Evolutionary conservation across 2,797 vertebrate species (phyloP).

Genomic region (Aphelocoma californica): DNA sequence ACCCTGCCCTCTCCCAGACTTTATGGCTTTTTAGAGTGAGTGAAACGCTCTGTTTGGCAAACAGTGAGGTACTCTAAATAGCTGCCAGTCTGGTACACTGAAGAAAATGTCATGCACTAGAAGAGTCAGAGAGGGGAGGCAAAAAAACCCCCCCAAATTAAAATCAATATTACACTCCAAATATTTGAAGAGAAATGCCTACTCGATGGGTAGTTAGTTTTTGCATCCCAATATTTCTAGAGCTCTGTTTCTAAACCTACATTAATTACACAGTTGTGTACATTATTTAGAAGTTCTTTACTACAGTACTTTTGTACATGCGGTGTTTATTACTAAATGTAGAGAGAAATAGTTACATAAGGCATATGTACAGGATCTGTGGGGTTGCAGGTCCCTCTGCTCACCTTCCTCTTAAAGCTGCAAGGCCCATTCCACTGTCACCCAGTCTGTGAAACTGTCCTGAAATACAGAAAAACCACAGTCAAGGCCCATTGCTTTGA

Average conservation of each 20-base stretch:
- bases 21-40: slow-evolving; percentile 79
- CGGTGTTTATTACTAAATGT: slow-evolving; percentile 81
- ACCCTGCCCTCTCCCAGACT: slow-evolving; percentile 60
- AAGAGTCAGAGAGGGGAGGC: neutral
- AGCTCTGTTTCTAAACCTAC: slow-evolving; percentile 77
- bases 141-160: neutral
- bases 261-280: slow-evolving; percentile 82
- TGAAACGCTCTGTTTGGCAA: slow-evolving; percentile 43
- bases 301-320: slow-evolving; percentile 89
- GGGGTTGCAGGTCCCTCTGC: slow-evolving; percentile 48
- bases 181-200: slow-evolving; percentile 63
- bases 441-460: neutral
- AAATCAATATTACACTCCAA: slow-evolving; percentile 23
- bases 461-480: neutral
- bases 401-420: slow-evolving; percentile 54
- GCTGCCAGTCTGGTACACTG: slow-evolving; percentile 66
- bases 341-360: slow-evolving; percentile 86
- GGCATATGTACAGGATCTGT: slow-evolving; percentile 87
- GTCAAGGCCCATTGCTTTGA: neutral
- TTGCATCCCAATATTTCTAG: slow-evolving; percentile 83
- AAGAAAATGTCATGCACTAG: slow-evolving; percentile 65
- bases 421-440: slow-evolving; percentile 9
- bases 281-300: slow-evolving; percentile 84
- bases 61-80: slow-evolving; percentile 68
- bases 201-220: slow-evolving; percentile 57